These are phyloP conservation scores for Dicerorhinus sumatrensis DNA, from an alignment of 2,113 vertebrate species.

Conservation along the genomic window DNA sequence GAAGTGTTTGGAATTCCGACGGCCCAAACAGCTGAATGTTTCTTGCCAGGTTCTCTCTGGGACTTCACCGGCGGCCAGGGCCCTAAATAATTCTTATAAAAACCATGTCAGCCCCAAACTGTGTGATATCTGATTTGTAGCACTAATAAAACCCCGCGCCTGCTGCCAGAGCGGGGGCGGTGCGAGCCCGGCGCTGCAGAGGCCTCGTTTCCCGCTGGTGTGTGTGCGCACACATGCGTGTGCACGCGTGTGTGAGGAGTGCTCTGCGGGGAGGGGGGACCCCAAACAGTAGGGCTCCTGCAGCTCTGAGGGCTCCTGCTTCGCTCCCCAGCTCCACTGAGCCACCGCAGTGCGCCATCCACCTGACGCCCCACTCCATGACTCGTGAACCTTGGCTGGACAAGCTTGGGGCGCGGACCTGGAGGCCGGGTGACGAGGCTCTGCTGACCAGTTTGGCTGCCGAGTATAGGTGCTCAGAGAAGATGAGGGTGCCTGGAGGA, in stretches of 20 bases:
- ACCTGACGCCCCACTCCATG: fast-evolving
- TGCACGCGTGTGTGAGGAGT: background rate
- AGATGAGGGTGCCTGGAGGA: too few relatives aligned
- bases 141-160: conserved; percentile 69
- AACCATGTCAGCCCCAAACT: conserved; percentile 69
- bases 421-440: too few relatives aligned
- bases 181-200: background rate
- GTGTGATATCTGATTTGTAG: conserved; percentile 74
- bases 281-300: background rate
- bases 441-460: background rate
- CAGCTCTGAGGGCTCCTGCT: background rate
- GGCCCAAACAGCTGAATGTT: background rate
- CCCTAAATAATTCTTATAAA: conserved; percentile 75
- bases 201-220: background rate
- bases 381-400: background rate
- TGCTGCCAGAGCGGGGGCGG: conserved; percentile 52
- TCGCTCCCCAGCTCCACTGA: background rate
- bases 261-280: background rate
- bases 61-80: conserved; percentile 34
- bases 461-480: fast-evolving
- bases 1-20: conserved; percentile 23
- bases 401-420: background rate
- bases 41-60: background rate
- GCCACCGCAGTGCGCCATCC: background rate
- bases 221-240: background rate